Evolutionary conservation across 2,888 invertebrate genomes (phyloP).

Genomic region (Cremastinae sp.): DNA sequence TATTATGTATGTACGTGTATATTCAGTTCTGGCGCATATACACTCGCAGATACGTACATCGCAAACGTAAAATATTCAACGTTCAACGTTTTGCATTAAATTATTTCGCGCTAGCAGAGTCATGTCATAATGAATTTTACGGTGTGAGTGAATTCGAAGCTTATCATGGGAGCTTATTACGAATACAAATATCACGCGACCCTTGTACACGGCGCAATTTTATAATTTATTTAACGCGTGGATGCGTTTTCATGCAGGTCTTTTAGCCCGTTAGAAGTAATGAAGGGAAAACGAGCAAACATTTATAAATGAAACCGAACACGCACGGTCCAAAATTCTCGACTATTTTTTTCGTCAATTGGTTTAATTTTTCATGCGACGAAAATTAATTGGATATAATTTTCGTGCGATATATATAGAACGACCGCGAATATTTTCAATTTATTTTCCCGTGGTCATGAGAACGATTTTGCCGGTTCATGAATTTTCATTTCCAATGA

Average conservation of each 20-base stretch:
- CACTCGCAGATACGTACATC: slow-evolving; percentile 7
- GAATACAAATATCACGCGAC: slow-evolving; percentile 25
- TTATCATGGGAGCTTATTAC: slow-evolving; percentile 32
- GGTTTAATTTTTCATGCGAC: no score
- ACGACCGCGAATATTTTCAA: no score
- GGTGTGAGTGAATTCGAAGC: slow-evolving; percentile 31
- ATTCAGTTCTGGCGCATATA: slow-evolving; percentile 9
- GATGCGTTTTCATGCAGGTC: slow-evolving; percentile 7
- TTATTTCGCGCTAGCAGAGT: slow-evolving; percentile 29
- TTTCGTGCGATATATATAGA: no score
- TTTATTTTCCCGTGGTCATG: no score
- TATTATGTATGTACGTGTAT: slow-evolving; percentile 4
- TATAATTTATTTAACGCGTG: slow-evolving; percentile 12
- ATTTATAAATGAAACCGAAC: no score
- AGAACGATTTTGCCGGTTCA: no score
- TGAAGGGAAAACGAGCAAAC: no score
- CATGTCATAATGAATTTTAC: slow-evolving; percentile 21
- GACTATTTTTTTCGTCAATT: no score
- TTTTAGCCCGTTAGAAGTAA: no score
- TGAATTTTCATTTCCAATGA: no score
- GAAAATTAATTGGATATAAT: no score
- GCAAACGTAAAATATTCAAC: slow-evolving; percentile 8
- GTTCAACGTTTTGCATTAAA: slow-evolving; percentile 35
- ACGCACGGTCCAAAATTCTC: no score
- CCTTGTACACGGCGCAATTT: slow-evolving; percentile 17